Percentiles rank a stretch among this genome's conserved stretches.
These are phyloP conservation scores for Margaritifera margaritifera DNA, from an alignment of 2,888 invertebrate species.

Conservation along the genomic window DNA sequence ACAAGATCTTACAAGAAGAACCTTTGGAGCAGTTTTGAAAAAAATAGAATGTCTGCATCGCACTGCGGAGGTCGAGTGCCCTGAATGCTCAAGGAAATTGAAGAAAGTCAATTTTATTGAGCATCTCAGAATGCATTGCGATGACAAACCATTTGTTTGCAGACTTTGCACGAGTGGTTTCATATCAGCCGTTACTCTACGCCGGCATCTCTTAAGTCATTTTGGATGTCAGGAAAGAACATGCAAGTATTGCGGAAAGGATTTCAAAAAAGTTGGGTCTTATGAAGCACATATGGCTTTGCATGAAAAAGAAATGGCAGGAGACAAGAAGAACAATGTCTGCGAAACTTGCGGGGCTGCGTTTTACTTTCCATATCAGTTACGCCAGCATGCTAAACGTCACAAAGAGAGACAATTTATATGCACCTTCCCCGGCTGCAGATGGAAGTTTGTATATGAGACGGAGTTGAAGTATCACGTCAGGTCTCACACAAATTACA, in stretches of 20 bases:
- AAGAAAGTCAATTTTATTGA: constrained; percentile 58
- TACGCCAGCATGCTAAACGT: constrained; percentile 79
- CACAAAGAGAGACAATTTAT: constrained; percentile 79
- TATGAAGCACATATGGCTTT: constrained; percentile 53
- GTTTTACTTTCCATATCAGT: constrained; percentile 77
- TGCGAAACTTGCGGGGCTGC: constrained; percentile 89
- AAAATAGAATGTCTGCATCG: constrained; percentile 41
- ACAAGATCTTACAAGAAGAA: constrained; percentile 46
- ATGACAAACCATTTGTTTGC: constrained; percentile 61
- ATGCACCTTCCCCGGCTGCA: constrained; percentile 87
- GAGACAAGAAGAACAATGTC: constrained; percentile 83
- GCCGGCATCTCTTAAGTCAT: constrained; percentile 63
- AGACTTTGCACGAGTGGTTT: constrained; percentile 59
- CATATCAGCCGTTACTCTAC: constrained; percentile 52
- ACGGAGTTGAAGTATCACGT: constrained; percentile 90
- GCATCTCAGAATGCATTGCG: constrained; percentile 63
- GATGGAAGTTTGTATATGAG: constrained; percentile 88
- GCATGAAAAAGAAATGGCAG: constrained; percentile 49
- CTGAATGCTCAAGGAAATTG: constrained; percentile 57
- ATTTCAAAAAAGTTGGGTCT: constrained; percentile 51
- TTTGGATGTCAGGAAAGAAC: constrained; percentile 52
- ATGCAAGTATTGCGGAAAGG: constrained; percentile 63
- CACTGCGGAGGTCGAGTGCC: constrained; percentile 50
- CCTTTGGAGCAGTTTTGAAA: constrained; percentile 43
- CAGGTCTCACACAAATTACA: constrained; percentile 84